Evolutionary conservation across 2,888 invertebrate species (phyloP), one percentile per base, ranked within the genome.

Genomic region (Microctonus aethiopoides): DNA sequence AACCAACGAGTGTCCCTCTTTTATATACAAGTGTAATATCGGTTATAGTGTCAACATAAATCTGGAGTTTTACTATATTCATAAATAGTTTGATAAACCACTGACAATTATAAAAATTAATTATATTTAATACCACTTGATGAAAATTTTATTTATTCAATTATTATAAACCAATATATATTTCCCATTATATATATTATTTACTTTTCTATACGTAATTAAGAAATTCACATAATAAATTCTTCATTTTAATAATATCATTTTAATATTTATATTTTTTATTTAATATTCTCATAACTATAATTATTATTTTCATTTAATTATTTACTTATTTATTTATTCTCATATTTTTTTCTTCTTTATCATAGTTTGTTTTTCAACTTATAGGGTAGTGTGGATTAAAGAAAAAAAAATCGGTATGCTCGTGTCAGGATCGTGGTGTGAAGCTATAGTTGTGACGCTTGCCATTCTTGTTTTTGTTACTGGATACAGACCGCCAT

Each of bases 401-500:
- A n/a, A n/a, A n/a, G n/a, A n/a, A n/a, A n/a, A n/a, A n/a, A 74
- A 67, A 62, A 46, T 62, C 61, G 67, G 68, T 46, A 83, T 83
- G 83, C 57, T 83, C 64, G 75, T 82, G 54, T 79, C 77, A 72
- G 82, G 76, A 70, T 80, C 75, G 24, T 85, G 83, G 84, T 81
- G 84, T 77, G 85, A 84, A 75, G 76, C 79, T 10, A 77, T 85
- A 63, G 81, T 80, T 32, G 80, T 80, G 22, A 75, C 81, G 63
- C 75, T 84, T 72, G 76, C 82, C 26, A 71, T 83, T 70, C 68
- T 86, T 61, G 75, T 84, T 32, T 73, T 84, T 62, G 83, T 80
- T 22, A 83, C 82, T 20, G 80, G 82, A 52, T 83, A 80, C 67
- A 80, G 84, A 59, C 83, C n/a, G n/a, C n/a, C 85, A 29, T 84